phyloP scores from a whole-genome alignment of 1,140 invertebrate species.

The Psilanteris sp. region DNA sequence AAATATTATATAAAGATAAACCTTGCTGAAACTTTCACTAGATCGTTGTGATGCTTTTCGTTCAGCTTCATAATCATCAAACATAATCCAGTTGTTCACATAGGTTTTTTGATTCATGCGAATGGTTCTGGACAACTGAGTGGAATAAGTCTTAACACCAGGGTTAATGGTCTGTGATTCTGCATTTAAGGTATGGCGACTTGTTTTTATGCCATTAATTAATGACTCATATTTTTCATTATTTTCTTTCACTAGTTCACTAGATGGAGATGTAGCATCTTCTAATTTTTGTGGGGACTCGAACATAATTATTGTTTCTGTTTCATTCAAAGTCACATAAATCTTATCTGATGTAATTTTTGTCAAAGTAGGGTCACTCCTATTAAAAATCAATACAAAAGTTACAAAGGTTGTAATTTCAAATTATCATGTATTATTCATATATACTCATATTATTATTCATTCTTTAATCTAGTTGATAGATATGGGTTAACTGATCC shows the following conservation, averaged over 20 bases:
- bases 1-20: neutral
- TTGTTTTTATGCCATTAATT: slow-evolving; percentile 82
- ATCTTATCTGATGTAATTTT: slow-evolving; percentile 79
- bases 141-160: slow-evolving; percentile 82
- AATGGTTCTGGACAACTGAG: slow-evolving; percentile 80
- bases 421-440: neutral
- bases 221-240: slow-evolving; percentile 85
- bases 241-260: slow-evolving; percentile 79
- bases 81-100: slow-evolving; percentile 87
- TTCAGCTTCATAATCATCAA: slow-evolving; percentile 83
- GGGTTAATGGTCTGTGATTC: slow-evolving; percentile 84
- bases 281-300: slow-evolving; percentile 83
- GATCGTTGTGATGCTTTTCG: too few relatives aligned
- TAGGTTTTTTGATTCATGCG: slow-evolving; percentile 82
- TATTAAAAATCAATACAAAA: slow-evolving; percentile 35
- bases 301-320: slow-evolving; percentile 83
- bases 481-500: too few relatives aligned
- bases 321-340: slow-evolving; percentile 83
- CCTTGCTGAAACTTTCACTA: too few relatives aligned
- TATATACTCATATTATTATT: too few relatives aligned
- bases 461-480: too few relatives aligned
- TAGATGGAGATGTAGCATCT: slow-evolving; percentile 82
- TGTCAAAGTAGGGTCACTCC: slow-evolving; percentile 52
- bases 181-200: slow-evolving; percentile 82
- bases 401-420: too few relatives aligned